Percentiles rank a stretch among this genome's conserved stretches.
phyloP scores from a whole-genome alignment of 2,113 vertebrate genomes.

The Haemorhous mexicanus region DNA sequence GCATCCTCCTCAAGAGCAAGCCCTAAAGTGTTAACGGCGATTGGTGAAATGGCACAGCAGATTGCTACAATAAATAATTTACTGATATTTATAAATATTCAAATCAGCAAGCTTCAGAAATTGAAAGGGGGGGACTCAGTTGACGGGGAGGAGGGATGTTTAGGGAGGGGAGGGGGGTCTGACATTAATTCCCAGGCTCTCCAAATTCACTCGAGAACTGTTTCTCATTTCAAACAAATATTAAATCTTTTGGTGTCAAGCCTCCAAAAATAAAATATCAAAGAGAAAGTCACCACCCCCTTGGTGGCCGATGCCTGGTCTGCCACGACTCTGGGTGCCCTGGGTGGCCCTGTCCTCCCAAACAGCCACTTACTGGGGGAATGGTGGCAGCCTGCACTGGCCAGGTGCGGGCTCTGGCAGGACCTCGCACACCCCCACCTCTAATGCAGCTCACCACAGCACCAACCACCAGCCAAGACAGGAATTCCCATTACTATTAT shows the following conservation, averaged over 20 bases:
- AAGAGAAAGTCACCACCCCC: constrained; percentile 20
- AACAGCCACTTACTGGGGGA: background rate
- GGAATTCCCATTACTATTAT: background rate
- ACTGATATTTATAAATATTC: constrained; percentile 99
- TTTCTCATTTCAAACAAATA: constrained; percentile 75
- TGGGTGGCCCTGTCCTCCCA: background rate
- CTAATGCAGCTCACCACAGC: background rate
- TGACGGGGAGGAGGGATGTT: constrained; percentile 22
- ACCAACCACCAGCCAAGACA: background rate
- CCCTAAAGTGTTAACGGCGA: constrained; percentile 81
- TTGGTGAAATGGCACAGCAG: constrained; percentile 90
- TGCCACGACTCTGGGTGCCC: background rate
- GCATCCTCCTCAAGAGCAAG: constrained; percentile 29
- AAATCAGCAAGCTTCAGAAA: constrained; percentile 91
- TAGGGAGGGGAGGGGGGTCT: background rate
- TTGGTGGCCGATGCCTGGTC: background rate
- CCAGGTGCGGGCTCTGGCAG: background rate
- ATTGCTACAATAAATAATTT: constrained; percentile 99
- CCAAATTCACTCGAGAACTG: constrained; percentile 73
- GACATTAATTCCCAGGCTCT: constrained; percentile 71
- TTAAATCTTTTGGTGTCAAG: constrained; percentile 68
- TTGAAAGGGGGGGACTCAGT: constrained; percentile 71
- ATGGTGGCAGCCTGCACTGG: background rate
- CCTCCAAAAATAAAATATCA: constrained; percentile 54
- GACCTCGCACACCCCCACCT: background rate